phyloP scores from a whole-genome alignment of 2,888 invertebrate species.

The Linnaemya vulpina region DNA sequence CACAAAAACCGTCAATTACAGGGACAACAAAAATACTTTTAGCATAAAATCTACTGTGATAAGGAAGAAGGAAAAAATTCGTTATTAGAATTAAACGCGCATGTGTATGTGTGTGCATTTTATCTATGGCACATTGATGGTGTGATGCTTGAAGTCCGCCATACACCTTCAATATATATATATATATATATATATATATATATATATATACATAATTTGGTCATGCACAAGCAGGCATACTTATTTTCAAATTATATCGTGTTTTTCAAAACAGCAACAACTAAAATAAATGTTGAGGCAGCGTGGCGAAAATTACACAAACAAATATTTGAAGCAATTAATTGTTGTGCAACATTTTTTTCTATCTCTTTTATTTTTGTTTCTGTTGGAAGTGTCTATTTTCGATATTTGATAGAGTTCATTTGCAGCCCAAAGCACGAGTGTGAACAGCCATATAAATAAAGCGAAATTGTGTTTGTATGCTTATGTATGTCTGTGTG shows the following conservation, averaged over 20 bases:
- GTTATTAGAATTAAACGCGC: not conserved
- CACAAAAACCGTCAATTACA: slow-evolving; percentile 63
- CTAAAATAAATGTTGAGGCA: not conserved
- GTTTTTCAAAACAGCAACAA: not conserved
- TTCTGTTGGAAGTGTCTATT: slow-evolving; percentile 14
- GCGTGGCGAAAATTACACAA: not conserved
- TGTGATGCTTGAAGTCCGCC: slow-evolving; percentile 7
- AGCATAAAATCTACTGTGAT: slow-evolving; percentile 31
- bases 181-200: no score
- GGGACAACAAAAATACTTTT: slow-evolving; percentile 4
- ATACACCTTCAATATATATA: slow-evolving; percentile 5
- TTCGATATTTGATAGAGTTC: slow-evolving; percentile 42
- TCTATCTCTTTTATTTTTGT: not conserved
- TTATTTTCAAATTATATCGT: slow-evolving; percentile 36
- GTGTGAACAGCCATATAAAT: not conserved
- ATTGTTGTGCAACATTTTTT: slow-evolving; percentile 7
- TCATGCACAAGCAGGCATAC: slow-evolving; percentile 11
- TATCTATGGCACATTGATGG: slow-evolving; percentile 2
- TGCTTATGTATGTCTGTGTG: not conserved
- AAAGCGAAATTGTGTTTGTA: no score
- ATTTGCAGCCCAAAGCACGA: slow-evolving; percentile 12
- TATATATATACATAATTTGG: slow-evolving; percentile 40
- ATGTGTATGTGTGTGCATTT: not conserved
- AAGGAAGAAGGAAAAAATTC: not conserved
- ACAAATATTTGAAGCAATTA: slow-evolving; percentile 29